Evolutionary conservation across 35 echinoderm and acorn worm genomes (phyloP).

Genomic region (Anneissia japonica): DNA sequence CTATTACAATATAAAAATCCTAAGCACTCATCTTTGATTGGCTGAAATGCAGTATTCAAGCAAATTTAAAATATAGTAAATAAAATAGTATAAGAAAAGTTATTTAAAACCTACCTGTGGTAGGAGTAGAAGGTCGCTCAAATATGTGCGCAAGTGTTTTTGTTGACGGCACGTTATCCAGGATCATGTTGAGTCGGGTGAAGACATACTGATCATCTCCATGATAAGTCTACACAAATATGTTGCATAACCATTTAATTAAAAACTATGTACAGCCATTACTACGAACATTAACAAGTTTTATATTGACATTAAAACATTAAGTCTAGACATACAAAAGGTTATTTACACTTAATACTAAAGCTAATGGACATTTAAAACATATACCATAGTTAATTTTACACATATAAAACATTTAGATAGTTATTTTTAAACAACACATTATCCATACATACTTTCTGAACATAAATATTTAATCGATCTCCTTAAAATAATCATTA

Average conservation of each 20-base stretch:
- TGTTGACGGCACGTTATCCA: conserved; percentile 89
- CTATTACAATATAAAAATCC: neutral
- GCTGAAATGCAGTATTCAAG: neutral
- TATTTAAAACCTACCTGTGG: conserved; percentile 45
- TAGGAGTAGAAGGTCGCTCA: conserved; percentile 71
- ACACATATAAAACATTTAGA: too few species aligned
- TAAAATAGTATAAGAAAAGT: neutral
- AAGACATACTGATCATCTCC: conserved; percentile 97
- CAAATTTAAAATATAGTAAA: neutral
- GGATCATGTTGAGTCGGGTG: conserved; percentile 72
- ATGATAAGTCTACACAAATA: conserved; percentile 47
- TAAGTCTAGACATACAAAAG: too few species aligned
- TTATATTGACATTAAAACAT: too few species aligned
- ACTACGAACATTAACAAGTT: too few species aligned
- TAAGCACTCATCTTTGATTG: neutral
- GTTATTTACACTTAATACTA: too few species aligned
- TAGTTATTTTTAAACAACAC: too few species aligned
- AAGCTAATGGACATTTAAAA: too few species aligned
- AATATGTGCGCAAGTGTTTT: conserved; percentile 66
- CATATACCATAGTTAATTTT: too few species aligned
- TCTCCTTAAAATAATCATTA: neutral
- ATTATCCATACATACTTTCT: too few species aligned
- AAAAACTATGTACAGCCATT: too few species aligned
- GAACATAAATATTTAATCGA: neutral
- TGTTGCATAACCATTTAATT: too few species aligned